Evolutionary conservation across 1,140 invertebrate species (phyloP), one percentile per base, ranked within the genome.

Genomic region (Limonius californicus): DNA sequence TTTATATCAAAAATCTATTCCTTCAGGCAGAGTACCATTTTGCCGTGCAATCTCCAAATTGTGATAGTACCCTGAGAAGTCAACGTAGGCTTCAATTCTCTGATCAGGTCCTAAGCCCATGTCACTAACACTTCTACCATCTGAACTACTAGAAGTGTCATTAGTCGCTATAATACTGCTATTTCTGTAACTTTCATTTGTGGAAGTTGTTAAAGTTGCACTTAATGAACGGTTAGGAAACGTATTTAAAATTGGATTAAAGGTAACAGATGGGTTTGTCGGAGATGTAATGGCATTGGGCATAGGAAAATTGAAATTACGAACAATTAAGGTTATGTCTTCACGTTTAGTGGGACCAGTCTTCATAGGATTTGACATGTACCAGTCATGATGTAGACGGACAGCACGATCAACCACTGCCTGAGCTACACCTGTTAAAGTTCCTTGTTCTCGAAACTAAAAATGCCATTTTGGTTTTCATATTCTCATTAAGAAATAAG

Each of bases 341-440:
- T 91, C 89, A 42, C 88, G 74, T 69, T 85, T 85, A 12, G 67
- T 78, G 18, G 77, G 74, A 2, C 73, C 76, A 3, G 77, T 78
- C 42, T 72, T 80, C 57, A 80, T 64, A 6, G 79, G 81, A 57
- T 81, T 84, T 57, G 82, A 85, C 78, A 91, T 87, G 69, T 86
- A 93, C 57, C 85, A 84, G 57, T 94, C 89, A 63, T 93, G 88
- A 72, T 95, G 93, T 57, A 91, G 85, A 53, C 90, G 78, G 3
- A 91, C 90, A 7, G 92, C 86, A 79, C 91, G 91, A 71, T 95
- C 89, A 0, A 95, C 85, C 0, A 94, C 91, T 1, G 90, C 89
- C 79, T 95, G 92, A 30, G 91, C 90, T 30, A 95, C 90, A 19
- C 89, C 87, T 23, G 84, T 89, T 55, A 95, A 78, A 3, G 91